Percentiles rank a stretch among this genome's conserved stretches.
Conservation (phyloP, 35 echinoderm and acorn worm species). For the Eucidaris tribuloides region DNA sequence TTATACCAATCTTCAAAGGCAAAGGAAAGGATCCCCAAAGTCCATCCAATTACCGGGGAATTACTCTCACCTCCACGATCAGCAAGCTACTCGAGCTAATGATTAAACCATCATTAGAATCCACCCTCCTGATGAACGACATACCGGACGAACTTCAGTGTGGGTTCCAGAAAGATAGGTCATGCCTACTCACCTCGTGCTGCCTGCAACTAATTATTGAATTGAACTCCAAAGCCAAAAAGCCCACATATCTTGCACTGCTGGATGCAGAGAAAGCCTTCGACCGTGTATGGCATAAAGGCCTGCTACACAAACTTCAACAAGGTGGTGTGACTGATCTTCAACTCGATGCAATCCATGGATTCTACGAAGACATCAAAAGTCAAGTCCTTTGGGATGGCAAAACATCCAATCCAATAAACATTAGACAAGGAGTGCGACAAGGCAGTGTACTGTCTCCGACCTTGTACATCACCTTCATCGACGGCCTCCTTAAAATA, state of each 20-base stretch:
- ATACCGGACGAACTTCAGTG: neutral
- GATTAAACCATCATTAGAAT: neutral
- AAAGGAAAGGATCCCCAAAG: neutral
- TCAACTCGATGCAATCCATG: too few relatives aligned
- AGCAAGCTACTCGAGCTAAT: neutral
- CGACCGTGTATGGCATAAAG: neutral
- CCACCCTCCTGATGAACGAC: neutral
- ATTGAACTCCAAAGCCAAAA: neutral
- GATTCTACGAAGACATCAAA: neutral
- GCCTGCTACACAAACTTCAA: neutral
- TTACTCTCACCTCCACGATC: neutral
- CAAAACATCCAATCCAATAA: neutral
- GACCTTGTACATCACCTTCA: neutral
- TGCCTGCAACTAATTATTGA: neutral
- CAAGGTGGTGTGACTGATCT: too few relatives aligned
- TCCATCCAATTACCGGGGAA: neutral
- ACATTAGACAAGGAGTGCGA: neutral
- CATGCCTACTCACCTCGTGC: neutral
- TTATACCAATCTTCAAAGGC: neutral
- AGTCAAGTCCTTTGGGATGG: neutral
- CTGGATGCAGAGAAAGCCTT: neutral
- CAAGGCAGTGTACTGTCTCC: constrained; percentile 1
- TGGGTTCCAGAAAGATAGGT: neutral
- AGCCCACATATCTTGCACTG: neutral
- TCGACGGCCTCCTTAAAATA: neutral